Base-by-base conservation (phyloP, 2,113 vertebrate genomes). In the Pterophyllum scalare region DNA sequence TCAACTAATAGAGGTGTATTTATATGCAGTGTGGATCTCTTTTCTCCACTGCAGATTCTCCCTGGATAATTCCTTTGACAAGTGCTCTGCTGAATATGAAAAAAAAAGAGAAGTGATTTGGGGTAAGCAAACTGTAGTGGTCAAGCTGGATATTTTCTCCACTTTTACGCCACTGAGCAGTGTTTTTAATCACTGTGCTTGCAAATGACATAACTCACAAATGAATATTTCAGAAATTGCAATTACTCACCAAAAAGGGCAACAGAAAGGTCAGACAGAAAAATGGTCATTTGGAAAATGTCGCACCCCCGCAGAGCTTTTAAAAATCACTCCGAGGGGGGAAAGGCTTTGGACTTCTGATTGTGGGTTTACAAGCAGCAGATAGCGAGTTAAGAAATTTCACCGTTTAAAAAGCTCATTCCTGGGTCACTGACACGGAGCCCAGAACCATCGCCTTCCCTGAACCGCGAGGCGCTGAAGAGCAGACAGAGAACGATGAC, bases 261-360 rank as follows among this genome's bases (percentile, higher is more conserved):
- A 94, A 13, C 31, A 57, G 72, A 93, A 94, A 94, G 93, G 92
- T 91, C 92, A 89, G 49, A n/a, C 81, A 83, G 87, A 89, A 87
- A 91, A 89, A 93, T 87, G 90, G 87, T 82, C 77, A 84, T 85
- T 89, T 78, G 86, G 90, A 93, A 93, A 94, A 94, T 92, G 91
- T 86, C 89, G 84, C 85, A 82, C 80, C 89, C 84, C 88, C 61
- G 62, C 84, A 86, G 87, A 90, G 87, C 79, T 84, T 70, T 89
- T 81, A 84, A 90, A 81, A 92, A 85, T 43, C 81, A 67, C 80
- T 83, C 79, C 0, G 64, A 82, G 76, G 59, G 82, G 33, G 43
- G 22, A 28, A 57, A 52, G 20, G 35, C 67, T 64, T 81, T 52
- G 35, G 65, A 77, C 84, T 64, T 80, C 57, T 79, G 83, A 90